Base-by-base conservation (phyloP, 2,113 vertebrate species). In the Neofelis nebulosa region DNA sequence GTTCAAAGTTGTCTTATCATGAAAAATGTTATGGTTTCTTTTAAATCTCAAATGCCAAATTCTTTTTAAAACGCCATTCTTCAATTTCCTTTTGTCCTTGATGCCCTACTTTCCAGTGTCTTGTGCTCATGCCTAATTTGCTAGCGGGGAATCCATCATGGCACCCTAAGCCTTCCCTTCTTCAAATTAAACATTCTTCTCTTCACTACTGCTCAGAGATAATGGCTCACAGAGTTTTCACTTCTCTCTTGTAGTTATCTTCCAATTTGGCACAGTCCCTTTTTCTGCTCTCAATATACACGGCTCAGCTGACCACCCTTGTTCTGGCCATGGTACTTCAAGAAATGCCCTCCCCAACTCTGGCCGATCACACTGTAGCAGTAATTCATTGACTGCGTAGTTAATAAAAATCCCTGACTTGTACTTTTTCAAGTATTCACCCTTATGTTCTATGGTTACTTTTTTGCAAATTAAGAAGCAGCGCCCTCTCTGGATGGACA, bases 21-120 rank as follows among this genome's bases (percentile, higher is more conserved):
- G 57, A 96, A 94, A 81, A 73, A 18, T 15, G 48, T 48, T 1
- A 65, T 66, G 8, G 12, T 92, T 79, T 81, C 27, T 52, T 84
- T 76, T 38, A 65, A 73, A 86, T 90, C 61, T 95, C 85, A 96
- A 90, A 50, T 31, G 14, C 12, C 31, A 93, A 63, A 48, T 65
- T 86, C 1, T 36, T 90, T 88, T 31, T 23, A 0, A 6, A 66
- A 41, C 23, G 19, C n/a, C 2, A 55, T 73, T 45, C 11, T 57
- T 68, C 52, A 41, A 84, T 80, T 71, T 96, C n/a, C 27, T 92
- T 93, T 74, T 78, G 21, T 12, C 63, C 69, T 65, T 18, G n/a
- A 84, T 33, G 29, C 3, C 33, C 33, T 90, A 31, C 8, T 50
- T 86, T 71, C 33, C 27, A 5, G 3, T 11, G 25, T 68, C 31